Conservation (phyloP, 2,888 invertebrate genomes). For the Arctia plantaginis region DNA sequence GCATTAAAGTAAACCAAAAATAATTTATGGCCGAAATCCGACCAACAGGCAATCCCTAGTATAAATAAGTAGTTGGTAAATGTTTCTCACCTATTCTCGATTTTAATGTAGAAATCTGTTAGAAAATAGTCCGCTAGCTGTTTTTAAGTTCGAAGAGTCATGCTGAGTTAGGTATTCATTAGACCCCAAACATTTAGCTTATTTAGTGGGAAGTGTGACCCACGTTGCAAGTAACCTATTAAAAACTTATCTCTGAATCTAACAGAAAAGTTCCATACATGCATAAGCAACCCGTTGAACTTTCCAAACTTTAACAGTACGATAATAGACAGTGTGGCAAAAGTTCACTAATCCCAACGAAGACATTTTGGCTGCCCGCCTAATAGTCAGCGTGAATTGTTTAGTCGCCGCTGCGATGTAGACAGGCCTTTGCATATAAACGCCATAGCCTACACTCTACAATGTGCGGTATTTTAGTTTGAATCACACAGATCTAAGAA, state of each 20-base stretch:
- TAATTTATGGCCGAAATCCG: too few relatives aligned
- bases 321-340: constrained; percentile 38
- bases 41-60: too few relatives aligned
- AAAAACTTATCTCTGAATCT: neutral
- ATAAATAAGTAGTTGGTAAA: neutral
- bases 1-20: neutral
- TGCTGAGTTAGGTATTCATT: neutral
- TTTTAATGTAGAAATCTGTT: neutral
- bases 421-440: constrained; percentile 51
- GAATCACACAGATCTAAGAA: neutral
- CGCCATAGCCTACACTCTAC: constrained; percentile 25
- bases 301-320: constrained; percentile 39
- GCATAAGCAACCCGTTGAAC: constrained; percentile 28
- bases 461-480: constrained; percentile 40
- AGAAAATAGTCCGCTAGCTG: neutral
- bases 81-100: neutral
- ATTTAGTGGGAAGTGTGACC: neutral
- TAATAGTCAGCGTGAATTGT: constrained; percentile 65
- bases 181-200: neutral
- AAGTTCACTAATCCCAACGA: constrained; percentile 54
- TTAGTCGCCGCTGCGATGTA: constrained; percentile 41
- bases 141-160: neutral
- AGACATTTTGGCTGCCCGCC: constrained; percentile 71
- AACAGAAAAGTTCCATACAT: neutral
- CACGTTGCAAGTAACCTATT: neutral